Conservation (phyloP, 2,797 vertebrate species). For the Diceros bicornis region DNA sequence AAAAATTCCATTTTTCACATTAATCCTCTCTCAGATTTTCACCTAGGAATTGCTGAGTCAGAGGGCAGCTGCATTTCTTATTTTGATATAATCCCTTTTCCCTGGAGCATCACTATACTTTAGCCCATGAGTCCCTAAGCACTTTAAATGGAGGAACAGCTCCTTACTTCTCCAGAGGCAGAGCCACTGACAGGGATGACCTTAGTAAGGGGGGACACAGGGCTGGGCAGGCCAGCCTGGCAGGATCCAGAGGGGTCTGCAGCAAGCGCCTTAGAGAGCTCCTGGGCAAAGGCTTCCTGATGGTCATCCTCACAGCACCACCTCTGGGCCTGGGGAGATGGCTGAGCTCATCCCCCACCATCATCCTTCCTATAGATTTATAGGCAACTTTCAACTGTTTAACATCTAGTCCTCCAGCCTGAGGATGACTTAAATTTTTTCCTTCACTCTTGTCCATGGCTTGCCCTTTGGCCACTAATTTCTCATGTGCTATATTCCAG, state of each 20-base stretch:
- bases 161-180: neutral
- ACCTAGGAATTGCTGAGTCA: neutral
- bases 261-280: neutral
- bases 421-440: neutral
- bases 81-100: neutral
- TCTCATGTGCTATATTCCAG: neutral
- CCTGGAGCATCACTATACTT: neutral
- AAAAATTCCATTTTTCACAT: conserved; percentile 8
- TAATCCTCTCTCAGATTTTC: neutral
- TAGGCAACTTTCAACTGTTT: neutral
- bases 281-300: neutral
- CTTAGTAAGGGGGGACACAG: neutral
- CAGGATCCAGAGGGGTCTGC: neutral
- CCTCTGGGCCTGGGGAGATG: neutral
- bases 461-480: conserved; percentile 18
- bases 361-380: neutral
- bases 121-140: neutral
- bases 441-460: neutral
- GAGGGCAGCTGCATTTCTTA: neutral
- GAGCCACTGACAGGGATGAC: neutral
- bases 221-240: neutral
- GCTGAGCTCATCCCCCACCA: neutral
- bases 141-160: neutral
- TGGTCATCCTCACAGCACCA: neutral
- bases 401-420: neutral